Percentiles rank a stretch among this genome's conserved stretches.
phyloP scores from a whole-genome alignment of 1,140 invertebrate genomes.

The Drosophila ambigua region DNA sequence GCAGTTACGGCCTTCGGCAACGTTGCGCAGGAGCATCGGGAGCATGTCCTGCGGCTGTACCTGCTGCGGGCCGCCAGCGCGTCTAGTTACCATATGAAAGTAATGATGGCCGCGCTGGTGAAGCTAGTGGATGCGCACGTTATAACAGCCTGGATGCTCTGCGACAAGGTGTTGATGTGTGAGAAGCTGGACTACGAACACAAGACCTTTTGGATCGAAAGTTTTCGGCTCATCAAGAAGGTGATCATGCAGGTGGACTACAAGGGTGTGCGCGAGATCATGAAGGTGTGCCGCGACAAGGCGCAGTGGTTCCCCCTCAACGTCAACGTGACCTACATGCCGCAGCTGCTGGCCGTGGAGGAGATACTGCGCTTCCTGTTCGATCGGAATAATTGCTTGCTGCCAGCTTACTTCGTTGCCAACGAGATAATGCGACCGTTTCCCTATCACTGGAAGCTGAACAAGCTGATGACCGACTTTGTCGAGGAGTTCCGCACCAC shows the following conservation, averaged over 20 bases:
- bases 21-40: conserved; percentile 88
- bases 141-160: conserved; percentile 86
- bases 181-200: conserved; percentile 91
- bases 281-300: conserved; percentile 96
- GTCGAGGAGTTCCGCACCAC: conserved; percentile 95
- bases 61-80: conserved; percentile 88
- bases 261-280: conserved; percentile 96
- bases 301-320: conserved; percentile 90
- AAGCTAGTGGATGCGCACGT: conserved; percentile 88
- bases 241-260: conserved; percentile 97
- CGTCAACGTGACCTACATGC: conserved; percentile 90
- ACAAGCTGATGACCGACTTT: conserved; percentile 93
- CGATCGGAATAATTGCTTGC: conserved; percentile 94
- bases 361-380: conserved; percentile 94
- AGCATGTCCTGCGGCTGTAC: conserved; percentile 89
- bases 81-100: conserved; percentile 89
- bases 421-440: conserved; percentile 97
- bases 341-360: conserved; percentile 91
- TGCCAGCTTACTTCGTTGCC: conserved; percentile 97
- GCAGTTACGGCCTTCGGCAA: conserved; percentile 84
- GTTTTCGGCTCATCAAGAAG: conserved; percentile 92
- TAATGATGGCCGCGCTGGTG: conserved; percentile 89
- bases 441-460: conserved; percentile 96
- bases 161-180: conserved; percentile 92
- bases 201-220: conserved; percentile 93